These are phyloP conservation scores for Cercopithecus hamlyni DNA, from an alignment of 2,797 vertebrate genomes.

Conservation along the genomic window DNA sequence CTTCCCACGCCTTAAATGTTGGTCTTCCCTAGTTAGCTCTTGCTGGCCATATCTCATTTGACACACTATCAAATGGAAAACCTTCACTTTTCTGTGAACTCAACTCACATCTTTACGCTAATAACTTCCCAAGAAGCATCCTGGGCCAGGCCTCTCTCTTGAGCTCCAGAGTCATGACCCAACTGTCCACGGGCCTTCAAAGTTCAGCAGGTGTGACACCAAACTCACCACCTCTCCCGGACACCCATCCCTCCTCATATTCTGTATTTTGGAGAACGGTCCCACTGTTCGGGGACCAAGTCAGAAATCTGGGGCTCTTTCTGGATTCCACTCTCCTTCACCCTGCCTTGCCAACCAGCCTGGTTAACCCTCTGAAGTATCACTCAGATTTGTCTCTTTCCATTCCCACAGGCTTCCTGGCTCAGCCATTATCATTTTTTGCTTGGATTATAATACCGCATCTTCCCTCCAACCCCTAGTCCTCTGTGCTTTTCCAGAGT, in stretches of 20 bases:
- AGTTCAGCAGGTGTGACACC: neutral
- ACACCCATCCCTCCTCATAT: neutral
- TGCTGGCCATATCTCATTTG: neutral
- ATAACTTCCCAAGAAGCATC: neutral
- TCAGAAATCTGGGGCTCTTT: neutral
- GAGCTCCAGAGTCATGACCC: neutral
- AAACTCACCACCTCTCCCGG: neutral
- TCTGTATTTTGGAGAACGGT: neutral
- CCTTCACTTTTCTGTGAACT: neutral
- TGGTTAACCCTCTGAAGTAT: neutral
- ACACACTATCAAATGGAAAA: neutral
- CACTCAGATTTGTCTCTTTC: neutral
- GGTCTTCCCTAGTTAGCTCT: neutral
- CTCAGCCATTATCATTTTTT: neutral
- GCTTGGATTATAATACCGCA: neutral
- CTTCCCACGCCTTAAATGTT: neutral
- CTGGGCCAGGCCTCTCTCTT: neutral
- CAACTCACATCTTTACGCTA: neutral
- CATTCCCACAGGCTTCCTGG: neutral
- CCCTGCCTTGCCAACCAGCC: neutral
- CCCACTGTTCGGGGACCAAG: neutral
- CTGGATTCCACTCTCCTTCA: neutral
- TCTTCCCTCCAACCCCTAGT: fast-evolving
- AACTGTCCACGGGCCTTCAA: neutral
- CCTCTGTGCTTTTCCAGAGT: neutral